phyloP scores from a whole-genome alignment of 1,140 invertebrate genomes.

The Drosophila ercepeae region DNA sequence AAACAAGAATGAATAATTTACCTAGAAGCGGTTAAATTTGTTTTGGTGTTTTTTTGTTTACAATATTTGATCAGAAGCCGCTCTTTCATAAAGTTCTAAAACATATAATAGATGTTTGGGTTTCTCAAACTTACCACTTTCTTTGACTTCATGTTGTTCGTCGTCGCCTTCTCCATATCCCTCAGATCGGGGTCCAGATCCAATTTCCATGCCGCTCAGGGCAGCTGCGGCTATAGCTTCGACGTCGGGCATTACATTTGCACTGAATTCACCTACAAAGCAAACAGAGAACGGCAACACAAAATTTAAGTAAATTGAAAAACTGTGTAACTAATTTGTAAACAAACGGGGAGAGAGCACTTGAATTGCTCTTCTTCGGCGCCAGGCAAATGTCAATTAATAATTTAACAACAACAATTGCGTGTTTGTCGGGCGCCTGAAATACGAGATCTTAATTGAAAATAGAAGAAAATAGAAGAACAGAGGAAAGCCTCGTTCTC shows the following conservation, averaged over 20 bases:
- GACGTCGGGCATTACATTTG: constrained; percentile 33
- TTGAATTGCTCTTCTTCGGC: constrained; percentile 47
- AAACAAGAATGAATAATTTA: background rate
- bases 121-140: constrained; percentile 27
- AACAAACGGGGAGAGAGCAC: constrained; percentile 36
- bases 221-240: constrained; percentile 44
- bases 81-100: background rate
- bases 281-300: constrained; percentile 22
- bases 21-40: background rate
- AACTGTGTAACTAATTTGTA: constrained; percentile 52
- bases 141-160: constrained; percentile 16
- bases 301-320: constrained; percentile 57
- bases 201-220: constrained; percentile 44
- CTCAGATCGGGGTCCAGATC: constrained; percentile 13
- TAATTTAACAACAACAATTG: constrained; percentile 67
- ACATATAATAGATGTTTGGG: background rate
- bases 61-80: background rate
- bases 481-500: constrained; percentile 9
- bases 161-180: constrained; percentile 15
- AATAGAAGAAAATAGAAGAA: constrained; percentile 55
- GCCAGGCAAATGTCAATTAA: constrained; percentile 60
- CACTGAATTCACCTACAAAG: constrained; percentile 60
- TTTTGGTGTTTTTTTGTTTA: background rate
- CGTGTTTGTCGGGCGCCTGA: constrained; percentile 54
- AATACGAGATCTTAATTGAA: constrained; percentile 63